These are phyloP conservation scores for Philotrypesis tridentata DNA, from an alignment of 1,140 invertebrate genomes.

Conservation along the genomic window DNA sequence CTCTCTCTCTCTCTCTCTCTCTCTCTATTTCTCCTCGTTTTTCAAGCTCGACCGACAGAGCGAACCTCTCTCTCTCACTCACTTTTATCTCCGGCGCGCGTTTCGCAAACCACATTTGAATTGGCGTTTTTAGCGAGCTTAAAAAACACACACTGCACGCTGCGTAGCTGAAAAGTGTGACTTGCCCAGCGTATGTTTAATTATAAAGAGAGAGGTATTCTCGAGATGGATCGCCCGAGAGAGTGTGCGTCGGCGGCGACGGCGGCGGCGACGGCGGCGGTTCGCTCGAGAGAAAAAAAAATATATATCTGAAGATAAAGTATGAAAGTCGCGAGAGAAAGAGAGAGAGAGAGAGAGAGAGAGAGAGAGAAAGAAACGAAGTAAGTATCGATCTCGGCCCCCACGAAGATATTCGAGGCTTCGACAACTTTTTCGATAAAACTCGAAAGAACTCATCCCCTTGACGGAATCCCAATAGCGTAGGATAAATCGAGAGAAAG, in stretches of 20 bases:
- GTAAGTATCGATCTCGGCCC: constrained; percentile 59
- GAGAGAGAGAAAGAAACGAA: too few relatives aligned
- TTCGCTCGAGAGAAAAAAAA: constrained; percentile 16
- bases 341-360: too few relatives aligned
- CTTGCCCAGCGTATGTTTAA: background rate
- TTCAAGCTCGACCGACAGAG: background rate
- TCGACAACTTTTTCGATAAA: constrained; percentile 63
- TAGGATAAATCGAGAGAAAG: constrained; percentile 34
- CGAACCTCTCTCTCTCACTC: constrained; percentile 1
- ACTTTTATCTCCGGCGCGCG: constrained; percentile 25
- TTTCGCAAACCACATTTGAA: constrained; percentile 48
- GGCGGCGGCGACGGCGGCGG: too few relatives aligned
- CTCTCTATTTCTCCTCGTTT: background rate
- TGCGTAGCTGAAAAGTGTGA: background rate
- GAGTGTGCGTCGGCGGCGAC: too few relatives aligned
- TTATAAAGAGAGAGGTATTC: background rate
- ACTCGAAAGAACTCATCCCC: constrained; percentile 58
- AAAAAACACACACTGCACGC: constrained; percentile 35
- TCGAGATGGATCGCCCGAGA: too few relatives aligned
- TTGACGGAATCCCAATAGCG: constrained; percentile 53
- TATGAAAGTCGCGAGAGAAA: constrained; percentile 54
- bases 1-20: background rate
- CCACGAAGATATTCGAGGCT: constrained; percentile 56
- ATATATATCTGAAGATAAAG: constrained; percentile 20
- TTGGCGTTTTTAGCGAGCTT: constrained; percentile 50